Conservation (phyloP, 2,888 invertebrate species). For the Hylaea fasciaria region DNA sequence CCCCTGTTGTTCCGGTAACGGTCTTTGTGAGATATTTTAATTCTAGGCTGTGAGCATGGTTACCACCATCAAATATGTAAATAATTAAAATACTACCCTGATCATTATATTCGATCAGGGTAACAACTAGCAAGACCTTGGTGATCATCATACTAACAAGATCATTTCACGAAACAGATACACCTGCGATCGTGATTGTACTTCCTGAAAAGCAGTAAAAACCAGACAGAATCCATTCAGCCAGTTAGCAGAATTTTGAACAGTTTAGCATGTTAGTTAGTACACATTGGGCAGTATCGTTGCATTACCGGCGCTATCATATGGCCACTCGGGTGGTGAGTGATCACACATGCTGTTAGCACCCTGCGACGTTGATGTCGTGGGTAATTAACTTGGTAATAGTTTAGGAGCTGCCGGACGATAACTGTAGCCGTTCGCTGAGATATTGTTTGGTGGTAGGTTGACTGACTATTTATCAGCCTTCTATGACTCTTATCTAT, state of each 20-base stretch:
- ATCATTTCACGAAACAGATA: background rate
- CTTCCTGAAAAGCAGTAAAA: constrained; percentile 10
- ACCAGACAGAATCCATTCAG: constrained; percentile 31
- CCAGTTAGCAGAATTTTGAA: constrained; percentile 28
- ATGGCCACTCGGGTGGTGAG: constrained; percentile 26
- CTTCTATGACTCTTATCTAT: no score
- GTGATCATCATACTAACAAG: background rate
- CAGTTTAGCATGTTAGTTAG: constrained; percentile 25
- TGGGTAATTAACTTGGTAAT: constrained; percentile 35
- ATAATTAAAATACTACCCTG: no score
- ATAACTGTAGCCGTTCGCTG: no score
- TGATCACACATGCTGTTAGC: constrained; percentile 38
- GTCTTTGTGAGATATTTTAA: no score
- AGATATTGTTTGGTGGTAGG: no score
- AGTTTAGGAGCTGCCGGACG: constrained; percentile 25
- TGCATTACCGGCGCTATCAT: constrained; percentile 36
- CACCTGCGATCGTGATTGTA: background rate
- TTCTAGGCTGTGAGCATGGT: no score
- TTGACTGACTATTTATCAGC: no score
- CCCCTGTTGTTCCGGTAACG: no score
- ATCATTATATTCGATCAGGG: no score
- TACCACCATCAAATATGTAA: no score
- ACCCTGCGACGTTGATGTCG: constrained; percentile 36
- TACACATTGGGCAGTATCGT: constrained; percentile 30
- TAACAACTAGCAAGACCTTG: no score